Percentiles rank a stretch among this genome's conserved stretches.
Evolutionary conservation across 2,888 invertebrate genomes (phyloP).

Genomic region (Cerceris ruficornis): DNA sequence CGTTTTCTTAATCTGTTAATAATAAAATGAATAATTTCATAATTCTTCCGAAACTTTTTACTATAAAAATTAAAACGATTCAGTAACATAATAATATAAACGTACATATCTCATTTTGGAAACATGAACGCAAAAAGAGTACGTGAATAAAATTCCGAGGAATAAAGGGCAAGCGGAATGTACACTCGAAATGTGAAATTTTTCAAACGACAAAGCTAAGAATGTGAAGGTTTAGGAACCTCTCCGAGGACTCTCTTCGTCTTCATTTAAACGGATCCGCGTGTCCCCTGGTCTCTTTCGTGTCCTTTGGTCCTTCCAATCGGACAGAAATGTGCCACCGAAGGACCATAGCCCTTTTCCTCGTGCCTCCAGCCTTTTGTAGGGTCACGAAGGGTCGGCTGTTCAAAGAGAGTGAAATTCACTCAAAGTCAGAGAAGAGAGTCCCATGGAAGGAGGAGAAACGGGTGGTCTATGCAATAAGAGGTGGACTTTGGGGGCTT

Average conservation of each 20-base stretch:
- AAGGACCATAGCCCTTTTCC: conserved; percentile 64
- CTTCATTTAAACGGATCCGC: conserved; percentile 60
- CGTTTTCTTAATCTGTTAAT: no score
- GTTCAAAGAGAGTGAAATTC: conserved; percentile 65
- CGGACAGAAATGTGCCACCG: conserved; percentile 57
- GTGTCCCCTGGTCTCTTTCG: conserved; percentile 43
- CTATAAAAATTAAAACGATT: no score
- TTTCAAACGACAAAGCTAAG: conserved; percentile 18
- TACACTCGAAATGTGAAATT: not conserved
- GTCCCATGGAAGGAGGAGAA: conserved; percentile 44
- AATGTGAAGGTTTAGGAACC: conserved; percentile 47
- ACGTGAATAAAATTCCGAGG: no score
- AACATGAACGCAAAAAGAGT: no score
- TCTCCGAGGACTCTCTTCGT: conserved; percentile 48
- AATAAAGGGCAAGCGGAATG: not conserved
- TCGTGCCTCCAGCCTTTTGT: conserved; percentile 45
- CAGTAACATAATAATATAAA: not conserved
- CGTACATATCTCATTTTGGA: no score
- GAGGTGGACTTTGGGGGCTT: conserved; percentile 58
- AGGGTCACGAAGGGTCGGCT: conserved; percentile 60
- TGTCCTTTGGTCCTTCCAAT: conserved; percentile 56
- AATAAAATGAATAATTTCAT: no score
- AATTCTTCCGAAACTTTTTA: no score
- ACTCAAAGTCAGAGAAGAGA: conserved; percentile 56
- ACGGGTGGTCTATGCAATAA: conserved; percentile 54